Evolutionary conservation across 2,888 invertebrate genomes (phyloP).

Genomic region (Pandemis heparana): DNA sequence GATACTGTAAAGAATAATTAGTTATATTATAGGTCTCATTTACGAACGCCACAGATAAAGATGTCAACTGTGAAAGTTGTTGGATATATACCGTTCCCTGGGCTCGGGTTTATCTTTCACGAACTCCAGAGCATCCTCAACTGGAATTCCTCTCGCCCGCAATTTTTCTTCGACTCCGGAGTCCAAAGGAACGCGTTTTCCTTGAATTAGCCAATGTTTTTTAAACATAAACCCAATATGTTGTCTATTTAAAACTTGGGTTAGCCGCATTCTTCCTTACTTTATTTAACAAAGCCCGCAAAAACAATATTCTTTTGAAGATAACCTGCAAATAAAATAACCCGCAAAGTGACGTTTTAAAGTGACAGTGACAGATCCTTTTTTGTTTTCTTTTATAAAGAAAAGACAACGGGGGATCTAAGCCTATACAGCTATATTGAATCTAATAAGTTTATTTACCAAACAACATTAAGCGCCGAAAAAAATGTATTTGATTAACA

Average conservation of each 20-base stretch:
- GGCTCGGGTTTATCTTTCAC: constrained; percentile 72
- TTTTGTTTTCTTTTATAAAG: neutral
- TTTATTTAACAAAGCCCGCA: constrained; percentile 23
- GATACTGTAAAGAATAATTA: constrained; percentile 60
- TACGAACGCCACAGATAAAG: neutral
- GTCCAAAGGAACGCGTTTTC: constrained; percentile 85
- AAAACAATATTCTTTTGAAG: constrained; percentile 8
- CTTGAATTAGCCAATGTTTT: constrained; percentile 89
- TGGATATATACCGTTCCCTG: constrained; percentile 58
- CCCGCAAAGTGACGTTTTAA: neutral
- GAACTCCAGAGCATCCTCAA: constrained; percentile 87
- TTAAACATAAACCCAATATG: constrained; percentile 91
- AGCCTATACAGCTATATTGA: no score
- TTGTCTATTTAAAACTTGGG: constrained; percentile 87
- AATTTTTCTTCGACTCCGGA: constrained; percentile 85
- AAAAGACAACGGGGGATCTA: neutral
- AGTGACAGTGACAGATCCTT: neutral
- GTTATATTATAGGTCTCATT: neutral
- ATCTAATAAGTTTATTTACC: no score
- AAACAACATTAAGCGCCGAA: no score
- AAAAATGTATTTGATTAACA: no score
- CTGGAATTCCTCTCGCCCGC: constrained; percentile 83
- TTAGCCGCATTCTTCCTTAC: constrained; percentile 86
- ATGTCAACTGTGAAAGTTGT: neutral
- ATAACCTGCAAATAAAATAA: constrained; percentile 33